Evolutionary conservation across 2,113 vertebrate species (phyloP).

Genomic region (Glareola pratincola): DNA sequence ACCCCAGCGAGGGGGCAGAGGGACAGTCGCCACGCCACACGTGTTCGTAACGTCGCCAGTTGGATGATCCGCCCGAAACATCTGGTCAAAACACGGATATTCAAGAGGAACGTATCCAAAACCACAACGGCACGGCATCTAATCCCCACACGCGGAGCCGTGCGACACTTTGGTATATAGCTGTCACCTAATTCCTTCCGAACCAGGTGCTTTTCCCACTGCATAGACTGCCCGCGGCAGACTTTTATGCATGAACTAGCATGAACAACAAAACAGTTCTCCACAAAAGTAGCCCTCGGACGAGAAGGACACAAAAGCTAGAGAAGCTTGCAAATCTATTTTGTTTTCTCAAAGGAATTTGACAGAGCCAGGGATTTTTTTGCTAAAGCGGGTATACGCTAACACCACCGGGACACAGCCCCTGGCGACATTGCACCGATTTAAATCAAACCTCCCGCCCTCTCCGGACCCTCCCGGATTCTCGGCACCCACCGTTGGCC

Average conservation of each 20-base stretch:
- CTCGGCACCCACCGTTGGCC: background rate
- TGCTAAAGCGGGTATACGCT: background rate
- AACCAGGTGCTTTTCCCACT: background rate
- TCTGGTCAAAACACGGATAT: background rate
- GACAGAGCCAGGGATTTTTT: background rate
- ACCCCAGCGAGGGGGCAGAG: background rate
- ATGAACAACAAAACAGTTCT: background rate
- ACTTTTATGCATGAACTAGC: background rate
- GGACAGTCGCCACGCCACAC: background rate
- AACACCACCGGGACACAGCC: background rate
- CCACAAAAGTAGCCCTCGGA: background rate
- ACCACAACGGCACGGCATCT: background rate
- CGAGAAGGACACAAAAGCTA: background rate
- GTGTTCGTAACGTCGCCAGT: background rate
- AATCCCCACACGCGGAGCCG: background rate
- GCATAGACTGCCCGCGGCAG: background rate
- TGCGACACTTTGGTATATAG: slow-evolving; percentile 1
- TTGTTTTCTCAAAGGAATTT: background rate
- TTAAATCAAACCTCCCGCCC: background rate
- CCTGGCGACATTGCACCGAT: rapidly evolving
- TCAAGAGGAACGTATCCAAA: background rate
- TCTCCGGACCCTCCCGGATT: rapidly evolving
- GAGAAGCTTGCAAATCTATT: background rate
- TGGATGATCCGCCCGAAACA: background rate
- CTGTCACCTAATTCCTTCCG: background rate